Base-by-base conservation (phyloP, 1,140 invertebrate species). In the Monochamus saltuarius region DNA sequence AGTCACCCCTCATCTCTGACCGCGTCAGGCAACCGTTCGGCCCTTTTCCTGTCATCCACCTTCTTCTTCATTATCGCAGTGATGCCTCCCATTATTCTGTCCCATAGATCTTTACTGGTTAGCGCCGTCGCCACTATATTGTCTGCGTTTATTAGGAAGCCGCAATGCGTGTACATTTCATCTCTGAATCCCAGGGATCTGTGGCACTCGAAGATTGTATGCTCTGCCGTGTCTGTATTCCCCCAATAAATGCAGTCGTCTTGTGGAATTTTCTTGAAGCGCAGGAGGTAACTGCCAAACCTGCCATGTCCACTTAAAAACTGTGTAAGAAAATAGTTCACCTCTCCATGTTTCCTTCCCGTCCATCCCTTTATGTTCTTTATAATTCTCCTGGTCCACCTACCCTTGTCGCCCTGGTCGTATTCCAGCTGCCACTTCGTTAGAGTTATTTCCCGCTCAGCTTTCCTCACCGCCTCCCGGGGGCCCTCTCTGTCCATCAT, bases 341-440 rank as follows among this genome's bases (percentile, higher is more conserved):
- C 8, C 16, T 37, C 17, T 4, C 13, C 19, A 10, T 36, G 49
- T 7, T 40, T 29, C 9, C 57, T 43, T 0, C 40, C 42, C 3
- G 50, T 16, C 67, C 62, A 67, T 2, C 22, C 11, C 35, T 38
- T 51, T 0, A 69, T 35, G 1, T 67, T 11, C 4, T 13, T 16
- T 1, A 70, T 68, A 13, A 69, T 36, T 36, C 38, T 47, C 13
- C 42, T 50, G 0, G 68, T 70, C 66, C 69, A 70, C 56, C 56
- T 56, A 7, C 40, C 66, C 40, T 47, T 47, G 2, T 46, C 36
- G 1, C 10, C 22, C 1, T 7, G 34, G 3, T 54, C 29, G 14
- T 53, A 62, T 38, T 54, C 37, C 14, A n/a, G 42, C 14, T 46
- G 56, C 39, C 59, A 22, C 22, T 29, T 29, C 2, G 56, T 17